Percentiles rank a stretch among this genome's conserved stretches.
phyloP scores from a whole-genome alignment of 2,888 invertebrate species.

The Morpho helenor region DNA sequence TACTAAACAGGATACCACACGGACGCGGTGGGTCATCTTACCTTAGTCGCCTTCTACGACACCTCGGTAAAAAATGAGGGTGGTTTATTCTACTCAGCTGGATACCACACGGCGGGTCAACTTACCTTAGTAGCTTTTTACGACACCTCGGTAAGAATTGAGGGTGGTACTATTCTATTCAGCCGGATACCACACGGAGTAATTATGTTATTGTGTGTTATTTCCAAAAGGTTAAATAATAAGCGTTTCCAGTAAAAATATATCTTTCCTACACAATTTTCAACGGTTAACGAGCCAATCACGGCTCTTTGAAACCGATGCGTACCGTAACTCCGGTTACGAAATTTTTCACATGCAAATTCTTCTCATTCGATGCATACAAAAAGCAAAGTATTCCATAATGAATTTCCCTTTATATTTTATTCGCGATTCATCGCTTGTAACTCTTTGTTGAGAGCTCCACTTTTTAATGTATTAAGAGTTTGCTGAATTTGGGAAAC shows the following conservation, averaged over 20 bases:
- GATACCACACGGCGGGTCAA: too few relatives aligned
- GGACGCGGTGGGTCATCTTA: too few relatives aligned
- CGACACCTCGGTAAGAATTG: too few relatives aligned
- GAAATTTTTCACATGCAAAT: conserved; percentile 24
- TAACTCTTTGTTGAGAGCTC: too few relatives aligned
- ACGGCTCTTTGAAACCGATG: conserved; percentile 21
- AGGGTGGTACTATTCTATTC: too few relatives aligned
- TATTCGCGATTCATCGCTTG: not conserved
- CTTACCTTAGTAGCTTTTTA: too few relatives aligned
- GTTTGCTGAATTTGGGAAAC: not conserved
- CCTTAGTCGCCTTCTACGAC: too few relatives aligned
- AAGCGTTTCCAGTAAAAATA: conserved; percentile 12
- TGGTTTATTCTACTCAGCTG: too few relatives aligned
- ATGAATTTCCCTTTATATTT: conserved; percentile 10
- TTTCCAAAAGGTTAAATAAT: not conserved
- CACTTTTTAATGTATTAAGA: not conserved
- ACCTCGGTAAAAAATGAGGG: too few relatives aligned
- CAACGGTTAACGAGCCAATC: conserved; percentile 24
- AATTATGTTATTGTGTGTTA: not conserved
- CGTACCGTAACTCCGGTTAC: conserved; percentile 15
- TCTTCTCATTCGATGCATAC: conserved; percentile 19
- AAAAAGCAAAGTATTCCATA: conserved; percentile 16
- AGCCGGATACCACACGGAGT: too few relatives aligned
- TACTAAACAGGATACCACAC: too few relatives aligned
- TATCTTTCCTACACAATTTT: conserved; percentile 13